Conservation (phyloP, 2,797 vertebrate genomes). For the Selene dorsalis region DNA sequence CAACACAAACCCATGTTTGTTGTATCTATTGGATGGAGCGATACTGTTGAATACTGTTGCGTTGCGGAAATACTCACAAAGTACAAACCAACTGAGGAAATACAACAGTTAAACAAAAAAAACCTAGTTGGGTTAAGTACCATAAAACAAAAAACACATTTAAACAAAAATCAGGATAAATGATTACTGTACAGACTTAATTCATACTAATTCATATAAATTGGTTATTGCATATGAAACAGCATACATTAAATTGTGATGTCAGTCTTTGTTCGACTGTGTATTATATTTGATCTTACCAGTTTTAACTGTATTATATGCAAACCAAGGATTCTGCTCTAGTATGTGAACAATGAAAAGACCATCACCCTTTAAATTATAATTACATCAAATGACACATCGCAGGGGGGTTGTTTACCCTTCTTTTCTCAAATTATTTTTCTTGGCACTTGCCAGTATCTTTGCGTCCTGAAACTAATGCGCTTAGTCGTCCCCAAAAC, state of each 20-base stretch:
- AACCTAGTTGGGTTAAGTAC: neutral
- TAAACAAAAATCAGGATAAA: neutral
- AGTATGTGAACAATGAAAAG: constrained; percentile 45
- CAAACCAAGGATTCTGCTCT: constrained; percentile 22
- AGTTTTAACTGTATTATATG: neutral
- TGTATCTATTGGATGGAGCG: neutral
- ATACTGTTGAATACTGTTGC: neutral
- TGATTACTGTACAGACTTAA: neutral
- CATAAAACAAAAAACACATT: constrained; percentile 1
- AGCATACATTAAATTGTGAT: neutral
- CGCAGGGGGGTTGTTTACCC: constrained; percentile 34
- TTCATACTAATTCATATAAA: neutral
- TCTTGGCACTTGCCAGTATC: constrained; percentile 52
- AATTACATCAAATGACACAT: constrained; percentile 59
- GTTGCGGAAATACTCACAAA: neutral
- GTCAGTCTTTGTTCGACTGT: neutral
- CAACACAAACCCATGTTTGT: neutral
- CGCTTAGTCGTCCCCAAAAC: constrained; percentile 43
- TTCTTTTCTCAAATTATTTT: constrained; percentile 51
- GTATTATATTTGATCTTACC: neutral
- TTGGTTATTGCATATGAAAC: neutral
- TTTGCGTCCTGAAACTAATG: constrained; percentile 64
- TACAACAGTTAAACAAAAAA: neutral
- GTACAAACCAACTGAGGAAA: neutral
- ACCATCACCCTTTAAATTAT: constrained; percentile 43